phyloP scores from a whole-genome alignment of 2,888 invertebrate species.

The Onchidella celtica region DNA sequence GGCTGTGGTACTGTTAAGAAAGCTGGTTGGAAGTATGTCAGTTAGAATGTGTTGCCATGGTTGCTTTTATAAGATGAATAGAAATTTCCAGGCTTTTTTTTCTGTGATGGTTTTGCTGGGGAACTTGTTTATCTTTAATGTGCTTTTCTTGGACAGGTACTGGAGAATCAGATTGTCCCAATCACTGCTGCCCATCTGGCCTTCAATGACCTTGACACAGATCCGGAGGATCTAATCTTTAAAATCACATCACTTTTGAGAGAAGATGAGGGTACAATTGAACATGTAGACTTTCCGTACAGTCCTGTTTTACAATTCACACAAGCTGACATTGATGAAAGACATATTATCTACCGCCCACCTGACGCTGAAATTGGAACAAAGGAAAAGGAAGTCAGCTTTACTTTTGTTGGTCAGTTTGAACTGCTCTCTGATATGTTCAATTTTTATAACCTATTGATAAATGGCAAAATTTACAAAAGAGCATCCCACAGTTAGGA shows the following conservation, averaged over 20 bases:
- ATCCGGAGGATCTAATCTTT: conserved; percentile 62
- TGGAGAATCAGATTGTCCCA: conserved; percentile 70
- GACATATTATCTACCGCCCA: conserved; percentile 73
- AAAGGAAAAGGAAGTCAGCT: conserved; percentile 64
- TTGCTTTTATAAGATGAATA: too few relatives aligned
- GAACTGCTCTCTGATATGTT: neutral
- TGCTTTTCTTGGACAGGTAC: conserved; percentile 61
- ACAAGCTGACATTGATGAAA: conserved; percentile 75
- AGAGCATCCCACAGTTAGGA: too few relatives aligned
- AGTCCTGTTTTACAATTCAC: conserved; percentile 68
- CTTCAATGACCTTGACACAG: conserved; percentile 61
- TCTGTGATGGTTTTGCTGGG: too few relatives aligned
- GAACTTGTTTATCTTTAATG: too few relatives aligned
- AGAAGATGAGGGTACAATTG: conserved; percentile 69
- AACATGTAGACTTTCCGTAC: conserved; percentile 69
- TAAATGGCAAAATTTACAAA: too few relatives aligned
- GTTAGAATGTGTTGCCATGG: too few relatives aligned
- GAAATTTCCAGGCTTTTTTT: too few relatives aligned
- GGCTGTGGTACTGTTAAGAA: too few relatives aligned
- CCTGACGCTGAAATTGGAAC: conserved; percentile 67
- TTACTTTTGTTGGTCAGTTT: conserved; percentile 70
- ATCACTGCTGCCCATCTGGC: conserved; percentile 64
- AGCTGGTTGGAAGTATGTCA: too few relatives aligned
- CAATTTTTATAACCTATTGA: too few relatives aligned
- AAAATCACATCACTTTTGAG: conserved; percentile 64